Percentiles rank a stretch among this genome's conserved stretches.
Conservation (phyloP, 2,113 vertebrate species). For the Spea bombifrons region DNA sequence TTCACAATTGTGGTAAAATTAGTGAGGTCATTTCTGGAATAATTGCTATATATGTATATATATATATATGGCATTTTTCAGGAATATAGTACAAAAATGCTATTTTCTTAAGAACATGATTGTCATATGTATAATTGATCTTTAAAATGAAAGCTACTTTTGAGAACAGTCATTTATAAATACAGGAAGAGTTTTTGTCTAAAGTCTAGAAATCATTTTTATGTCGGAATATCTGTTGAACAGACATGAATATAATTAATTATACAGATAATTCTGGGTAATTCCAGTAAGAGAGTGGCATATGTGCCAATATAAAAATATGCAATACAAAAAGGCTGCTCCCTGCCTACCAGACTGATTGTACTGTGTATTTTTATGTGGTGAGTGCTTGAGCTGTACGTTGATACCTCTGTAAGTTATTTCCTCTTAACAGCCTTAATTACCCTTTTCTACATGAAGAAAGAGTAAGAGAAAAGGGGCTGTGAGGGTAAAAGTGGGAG, state of each 20-base stretch:
- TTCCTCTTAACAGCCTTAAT: slow-evolving; percentile 31
- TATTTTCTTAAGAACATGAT: too few relatives aligned
- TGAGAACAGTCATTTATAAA: too few relatives aligned
- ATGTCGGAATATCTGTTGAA: not conserved
- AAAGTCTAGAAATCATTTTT: too few relatives aligned
- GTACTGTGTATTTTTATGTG: slow-evolving; percentile 5
- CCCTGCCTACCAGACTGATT: slow-evolving; percentile 3
- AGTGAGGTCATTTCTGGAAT: too few relatives aligned
- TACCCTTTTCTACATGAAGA: slow-evolving; percentile 21
- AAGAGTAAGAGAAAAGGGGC: not conserved
- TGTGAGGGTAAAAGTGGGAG: too few relatives aligned
- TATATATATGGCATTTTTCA: too few relatives aligned
- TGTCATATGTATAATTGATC: too few relatives aligned
- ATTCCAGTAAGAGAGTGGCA: not conserved
- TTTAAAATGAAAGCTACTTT: too few relatives aligned
- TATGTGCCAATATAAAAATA: not conserved
- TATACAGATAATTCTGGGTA: not conserved
- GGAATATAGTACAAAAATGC: too few relatives aligned
- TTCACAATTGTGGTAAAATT: too few relatives aligned
- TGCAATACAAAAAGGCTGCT: not conserved
- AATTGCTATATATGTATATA: too few relatives aligned
- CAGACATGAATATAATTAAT: not conserved
- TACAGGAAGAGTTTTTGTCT: too few relatives aligned
- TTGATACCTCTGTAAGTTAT: slow-evolving; percentile 24
- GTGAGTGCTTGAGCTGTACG: slow-evolving; percentile 16